Base-by-base conservation (phyloP, 1,140 invertebrate genomes). In the Lucilia cuprina region DNA sequence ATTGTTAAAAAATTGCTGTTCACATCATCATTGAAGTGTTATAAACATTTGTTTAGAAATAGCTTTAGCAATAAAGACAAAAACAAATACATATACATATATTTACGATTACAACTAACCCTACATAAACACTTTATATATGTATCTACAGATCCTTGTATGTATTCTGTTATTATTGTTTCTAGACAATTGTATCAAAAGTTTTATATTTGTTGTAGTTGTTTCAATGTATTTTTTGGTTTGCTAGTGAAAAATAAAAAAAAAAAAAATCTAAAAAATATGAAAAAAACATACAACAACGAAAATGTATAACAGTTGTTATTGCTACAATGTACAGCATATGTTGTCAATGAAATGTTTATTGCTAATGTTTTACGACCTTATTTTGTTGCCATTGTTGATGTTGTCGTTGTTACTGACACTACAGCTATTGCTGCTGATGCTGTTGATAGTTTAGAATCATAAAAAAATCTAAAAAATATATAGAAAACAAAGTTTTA, bases 291-390 rank as follows among this genome's bases (percentile, higher is more conserved):
- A 70, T 30, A 30, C 25, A 30, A 21, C 5, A 21, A 60, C 12
- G 13, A 60, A 70, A 25, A 25, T 60, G n/a, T 60, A 60, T 47
- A 78, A 78, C 75, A 78, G 30, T 41, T 78, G 30, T 78, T 78
- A 19, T 78, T 19, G 34, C 35, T 78, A 35, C 34, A 78, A n/a
- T 78, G 34, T 78, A 35, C 41, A 47, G 13, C 75, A 78, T 78
- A 78, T 78, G 75, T 78, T 78, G 75, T 47, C 75, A 78, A 78
- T 78, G 41, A 47, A 78, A 78, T 78, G 75, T 78, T 78, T 78
- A 78, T 78, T 35, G 75, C 75, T 78, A 19, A 78, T 78, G 41
- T 78, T 78, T 78, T 78, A 78, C 14, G 75, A 78, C 35, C n/a
- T 34, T 75, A 10, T 41, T 19, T 41, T 75, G 41, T 41, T 41